Evolutionary conservation across 2,888 invertebrate genomes (phyloP).

Genomic region (Serripes groenlandicus): DNA sequence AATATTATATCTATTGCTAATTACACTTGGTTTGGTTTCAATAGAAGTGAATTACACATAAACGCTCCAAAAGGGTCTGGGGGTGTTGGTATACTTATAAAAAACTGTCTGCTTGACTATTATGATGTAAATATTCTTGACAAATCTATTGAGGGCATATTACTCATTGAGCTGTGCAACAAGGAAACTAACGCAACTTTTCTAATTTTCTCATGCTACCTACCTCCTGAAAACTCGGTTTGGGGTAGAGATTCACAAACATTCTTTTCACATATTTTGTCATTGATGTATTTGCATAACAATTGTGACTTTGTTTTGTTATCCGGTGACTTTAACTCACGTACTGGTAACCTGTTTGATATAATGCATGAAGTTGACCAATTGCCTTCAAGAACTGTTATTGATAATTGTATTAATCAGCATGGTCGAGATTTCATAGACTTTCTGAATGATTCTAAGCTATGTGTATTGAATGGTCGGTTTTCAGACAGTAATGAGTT

Average conservation of each 20-base stretch:
- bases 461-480: slow-evolving; percentile 19
- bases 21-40: slow-evolving; percentile 38
- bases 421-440: slow-evolving; percentile 17
- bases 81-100: slow-evolving; percentile 43
- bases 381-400: slow-evolving; percentile 8
- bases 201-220: background rate
- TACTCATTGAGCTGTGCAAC: slow-evolving; percentile 18
- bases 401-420: slow-evolving; percentile 16
- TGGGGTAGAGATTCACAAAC: slow-evolving; percentile 31
- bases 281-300: slow-evolving; percentile 34
- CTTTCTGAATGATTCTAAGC: slow-evolving; percentile 14
- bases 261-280: slow-evolving; percentile 32
- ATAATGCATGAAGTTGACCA: slow-evolving; percentile 28
- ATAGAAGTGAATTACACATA: slow-evolving; percentile 18
- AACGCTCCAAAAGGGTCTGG: slow-evolving; percentile 45
- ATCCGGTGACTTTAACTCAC: slow-evolving; percentile 32
- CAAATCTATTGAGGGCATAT: slow-evolving; percentile 33
- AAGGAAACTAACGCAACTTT: background rate
- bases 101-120: background rate
- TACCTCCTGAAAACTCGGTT: background rate
- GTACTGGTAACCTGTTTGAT: slow-evolving; percentile 38
- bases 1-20: slow-evolving; percentile 8
- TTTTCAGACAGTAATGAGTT: background rate
- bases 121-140: slow-evolving; percentile 27
- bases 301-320: slow-evolving; percentile 35